Conservation (phyloP, 92 coral and sea anemone species). For the Nematostella vectensis region DNA sequence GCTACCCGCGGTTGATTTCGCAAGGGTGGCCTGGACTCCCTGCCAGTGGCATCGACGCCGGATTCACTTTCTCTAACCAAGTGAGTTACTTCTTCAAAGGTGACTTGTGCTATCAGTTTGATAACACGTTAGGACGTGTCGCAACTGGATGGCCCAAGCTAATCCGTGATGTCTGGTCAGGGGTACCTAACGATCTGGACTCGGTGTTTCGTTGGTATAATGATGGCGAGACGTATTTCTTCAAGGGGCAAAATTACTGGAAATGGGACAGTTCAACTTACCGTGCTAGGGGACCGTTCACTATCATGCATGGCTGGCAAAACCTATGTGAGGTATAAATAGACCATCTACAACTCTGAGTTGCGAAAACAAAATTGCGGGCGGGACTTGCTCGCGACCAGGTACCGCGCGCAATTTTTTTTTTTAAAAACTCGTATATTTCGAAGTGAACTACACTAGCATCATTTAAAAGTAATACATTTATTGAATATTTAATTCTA, state of each 20-base stretch:
- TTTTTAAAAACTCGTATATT: no score
- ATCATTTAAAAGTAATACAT: no score
- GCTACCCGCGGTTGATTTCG: conserved; percentile 42
- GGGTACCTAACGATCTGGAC: conserved; percentile 54
- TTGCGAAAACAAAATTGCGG: no score
- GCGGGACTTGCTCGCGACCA: no score
- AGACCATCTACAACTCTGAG: no score
- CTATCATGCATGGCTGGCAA: conserved; percentile 13
- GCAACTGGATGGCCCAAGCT: conserved; percentile 33
- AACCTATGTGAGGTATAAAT: conserved; percentile 27
- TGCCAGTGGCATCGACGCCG: conserved; percentile 52
- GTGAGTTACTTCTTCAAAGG: conserved; percentile 75
- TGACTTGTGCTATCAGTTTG: conserved; percentile 37
- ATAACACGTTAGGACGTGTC: conserved; percentile 35
- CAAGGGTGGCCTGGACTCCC: conserved; percentile 78
- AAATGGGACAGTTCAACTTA: conserved; percentile 14
- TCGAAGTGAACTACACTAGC: no score
- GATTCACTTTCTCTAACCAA: conserved; percentile 10
- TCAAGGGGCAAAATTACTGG: conserved; percentile 45
- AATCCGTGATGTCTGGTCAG: conserved; percentile 40
- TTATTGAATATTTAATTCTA: no score
- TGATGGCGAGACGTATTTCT: conserved; percentile 40
- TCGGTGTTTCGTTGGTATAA: conserved; percentile 43
- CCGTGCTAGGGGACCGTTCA: conserved; percentile 2
- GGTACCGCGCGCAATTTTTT: no score